Conservation (phyloP, 2,113 vertebrate species). For the Elephantulus edwardii region DNA sequence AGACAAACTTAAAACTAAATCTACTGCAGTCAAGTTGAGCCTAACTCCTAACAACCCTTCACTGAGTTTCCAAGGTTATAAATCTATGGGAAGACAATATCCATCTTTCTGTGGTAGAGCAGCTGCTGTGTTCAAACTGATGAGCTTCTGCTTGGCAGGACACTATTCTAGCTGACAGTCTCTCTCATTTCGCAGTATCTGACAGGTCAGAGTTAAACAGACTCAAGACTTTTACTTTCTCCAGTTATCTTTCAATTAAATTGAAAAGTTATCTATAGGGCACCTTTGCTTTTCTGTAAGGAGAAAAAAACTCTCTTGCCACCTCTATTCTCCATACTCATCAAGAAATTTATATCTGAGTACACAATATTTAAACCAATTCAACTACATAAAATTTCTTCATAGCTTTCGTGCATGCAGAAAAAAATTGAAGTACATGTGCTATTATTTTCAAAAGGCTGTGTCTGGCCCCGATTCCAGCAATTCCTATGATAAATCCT, state of each 20-base stretch:
- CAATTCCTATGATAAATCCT: slow-evolving; percentile 11
- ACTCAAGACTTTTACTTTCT: background rate
- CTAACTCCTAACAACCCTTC: too few relatives aligned
- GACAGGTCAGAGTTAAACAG: background rate
- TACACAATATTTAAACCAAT: slow-evolving; percentile 37
- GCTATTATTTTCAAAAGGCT: slow-evolving; percentile 27
- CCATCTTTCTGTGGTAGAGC: too few relatives aligned
- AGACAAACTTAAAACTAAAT: too few relatives aligned
- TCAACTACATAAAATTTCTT: background rate
- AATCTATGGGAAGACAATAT: too few relatives aligned
- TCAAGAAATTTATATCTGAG: background rate
- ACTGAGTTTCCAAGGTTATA: too few relatives aligned
- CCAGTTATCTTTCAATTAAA: background rate
- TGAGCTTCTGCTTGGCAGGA: too few relatives aligned
- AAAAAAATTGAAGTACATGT: background rate
- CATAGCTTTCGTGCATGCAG: background rate
- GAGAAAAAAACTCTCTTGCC: background rate
- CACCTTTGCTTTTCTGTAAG: background rate
- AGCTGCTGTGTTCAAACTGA: too few relatives aligned
- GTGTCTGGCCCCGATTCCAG: slow-evolving; percentile 38
- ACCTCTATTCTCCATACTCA: background rate
- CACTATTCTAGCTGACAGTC: background rate
- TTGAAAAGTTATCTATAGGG: background rate
- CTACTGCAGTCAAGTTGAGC: too few relatives aligned
- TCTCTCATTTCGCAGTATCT: background rate